Evolutionary conservation across 2,113 vertebrate genomes (phyloP), one percentile per base, ranked within the genome.

Genomic region (Campylomormyrus numenius): DNA sequence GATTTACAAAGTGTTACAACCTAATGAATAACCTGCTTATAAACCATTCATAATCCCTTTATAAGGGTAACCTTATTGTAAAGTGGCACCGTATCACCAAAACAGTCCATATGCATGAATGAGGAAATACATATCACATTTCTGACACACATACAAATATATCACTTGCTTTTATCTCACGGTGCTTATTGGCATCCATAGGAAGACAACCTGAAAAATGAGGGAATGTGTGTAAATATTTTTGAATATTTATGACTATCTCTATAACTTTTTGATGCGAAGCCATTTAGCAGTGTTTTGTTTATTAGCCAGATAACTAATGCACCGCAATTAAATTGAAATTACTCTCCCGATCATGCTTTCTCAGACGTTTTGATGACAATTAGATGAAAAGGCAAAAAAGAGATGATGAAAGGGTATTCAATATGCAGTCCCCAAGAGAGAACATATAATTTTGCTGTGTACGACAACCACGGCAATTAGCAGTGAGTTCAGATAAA

Each of bases 401-500:
- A 83, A 45, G 88, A 66, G 90, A 91, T 90, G 90, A 92, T 90
- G 88, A 89, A 89, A 90, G 85, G 53, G 90, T 89, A 91, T 91
- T 58, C 70, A 86, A 84, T 58, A 58, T 91, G 85, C 62, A 27
- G 83, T 88, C 52, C 89, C 77, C 83, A 24, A 42, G 46, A 53
- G 84, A 58, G 48, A 53, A 3, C 11, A 19, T 56, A 89, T 91
- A 80, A 87, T 89, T 88, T 88, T 74, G 46, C 58, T 87, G 27
- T 88, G 85, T 89, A 83, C 83, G 84, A 90, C 91, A 88, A 83
- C 84, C 50, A 45, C 91, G 70, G 92, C 94, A 95, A 95, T 96
- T 95, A 96, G 93, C 89, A 62, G 42, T 87, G 90, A 92, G 93
- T 94, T 94, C 92, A 93, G 88, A 92, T 84, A 74, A 53, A 85